These are phyloP conservation scores for Phrynocephalus guinanensis DNA, from an alignment of 2,797 vertebrate genomes.

Conservation along the genomic window DNA sequence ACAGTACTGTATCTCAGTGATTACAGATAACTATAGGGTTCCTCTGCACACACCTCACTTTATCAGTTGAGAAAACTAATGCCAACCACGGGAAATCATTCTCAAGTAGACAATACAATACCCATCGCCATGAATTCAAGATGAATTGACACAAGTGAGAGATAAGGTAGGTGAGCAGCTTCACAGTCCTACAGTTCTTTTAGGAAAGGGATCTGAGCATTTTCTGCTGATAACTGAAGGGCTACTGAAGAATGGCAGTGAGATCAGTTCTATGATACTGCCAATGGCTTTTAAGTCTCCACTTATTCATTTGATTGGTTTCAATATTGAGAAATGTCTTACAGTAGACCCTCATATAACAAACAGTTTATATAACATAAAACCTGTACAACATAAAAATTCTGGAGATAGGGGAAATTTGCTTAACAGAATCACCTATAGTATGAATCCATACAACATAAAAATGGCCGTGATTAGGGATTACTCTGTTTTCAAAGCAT, in stretches of 20 bases:
- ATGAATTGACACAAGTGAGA: not conserved
- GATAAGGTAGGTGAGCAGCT: not conserved
- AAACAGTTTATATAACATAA: too few species aligned
- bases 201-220: not conserved
- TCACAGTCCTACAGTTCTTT: not conserved
- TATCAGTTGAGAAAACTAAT: too few species aligned
- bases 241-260: not conserved
- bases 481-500: too few species aligned
- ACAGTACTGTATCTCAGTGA: too few species aligned
- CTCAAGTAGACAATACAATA: not conserved
- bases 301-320: not conserved
- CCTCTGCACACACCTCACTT: too few species aligned
- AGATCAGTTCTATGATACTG: not conserved
- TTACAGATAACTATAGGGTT: too few species aligned
- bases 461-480: too few species aligned
- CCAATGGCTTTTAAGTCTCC: not conserved
- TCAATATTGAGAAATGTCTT: not conserved
- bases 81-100: too few species aligned
- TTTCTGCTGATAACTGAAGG: constrained; percentile 3
- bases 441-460: too few species aligned
- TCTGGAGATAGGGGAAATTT: too few species aligned
- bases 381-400: too few species aligned
- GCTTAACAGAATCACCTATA: too few species aligned
- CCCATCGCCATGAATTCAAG: not conserved
- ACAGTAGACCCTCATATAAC: not conserved